Evolutionary conservation across 2,888 invertebrate species (phyloP).

Genomic region (Philonicus albiceps): DNA sequence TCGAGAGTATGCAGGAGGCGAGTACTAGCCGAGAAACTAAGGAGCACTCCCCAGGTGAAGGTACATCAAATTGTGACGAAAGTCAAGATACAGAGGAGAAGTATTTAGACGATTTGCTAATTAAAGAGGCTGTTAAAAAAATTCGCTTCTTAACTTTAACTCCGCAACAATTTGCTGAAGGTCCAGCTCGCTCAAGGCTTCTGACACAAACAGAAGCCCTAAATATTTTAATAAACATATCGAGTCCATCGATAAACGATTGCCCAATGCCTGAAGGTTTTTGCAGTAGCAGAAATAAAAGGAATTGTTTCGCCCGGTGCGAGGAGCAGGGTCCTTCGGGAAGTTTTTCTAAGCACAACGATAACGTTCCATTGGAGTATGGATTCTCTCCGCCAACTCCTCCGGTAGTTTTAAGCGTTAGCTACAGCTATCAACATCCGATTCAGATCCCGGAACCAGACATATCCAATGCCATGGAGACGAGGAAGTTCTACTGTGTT

Average conservation of each 20-base stretch:
- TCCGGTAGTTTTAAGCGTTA: neutral
- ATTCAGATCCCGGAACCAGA: conserved; percentile 45
- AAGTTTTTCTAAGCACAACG: conserved; percentile 27
- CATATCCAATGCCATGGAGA: conserved; percentile 59
- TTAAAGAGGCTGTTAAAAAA: conserved; percentile 75
- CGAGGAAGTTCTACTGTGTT: conserved; percentile 73
- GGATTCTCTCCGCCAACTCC: conserved; percentile 63
- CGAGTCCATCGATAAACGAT: conserved; percentile 72
- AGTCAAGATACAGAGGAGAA: conserved; percentile 50
- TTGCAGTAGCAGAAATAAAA: conserved; percentile 65
- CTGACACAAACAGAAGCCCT: conserved; percentile 80
- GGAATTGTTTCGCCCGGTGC: conserved; percentile 64
- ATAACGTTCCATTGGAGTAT: conserved; percentile 49
- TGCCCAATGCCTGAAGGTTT: conserved; percentile 79
- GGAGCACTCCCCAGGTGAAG: conserved; percentile 44
- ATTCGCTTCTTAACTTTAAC: conserved; percentile 81
- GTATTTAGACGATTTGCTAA: conserved; percentile 58
- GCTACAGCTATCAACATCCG: conserved; percentile 5
- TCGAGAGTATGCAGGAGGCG: conserved; percentile 50
- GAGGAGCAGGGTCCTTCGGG: conserved; percentile 51
- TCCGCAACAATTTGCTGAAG: conserved; percentile 84
- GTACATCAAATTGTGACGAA: conserved; percentile 44
- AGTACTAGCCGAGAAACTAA: conserved; percentile 53
- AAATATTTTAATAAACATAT: conserved; percentile 83
- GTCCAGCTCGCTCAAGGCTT: conserved; percentile 78